phyloP scores from a whole-genome alignment of 2,888 invertebrate species.

The Litoditis marina region DNA sequence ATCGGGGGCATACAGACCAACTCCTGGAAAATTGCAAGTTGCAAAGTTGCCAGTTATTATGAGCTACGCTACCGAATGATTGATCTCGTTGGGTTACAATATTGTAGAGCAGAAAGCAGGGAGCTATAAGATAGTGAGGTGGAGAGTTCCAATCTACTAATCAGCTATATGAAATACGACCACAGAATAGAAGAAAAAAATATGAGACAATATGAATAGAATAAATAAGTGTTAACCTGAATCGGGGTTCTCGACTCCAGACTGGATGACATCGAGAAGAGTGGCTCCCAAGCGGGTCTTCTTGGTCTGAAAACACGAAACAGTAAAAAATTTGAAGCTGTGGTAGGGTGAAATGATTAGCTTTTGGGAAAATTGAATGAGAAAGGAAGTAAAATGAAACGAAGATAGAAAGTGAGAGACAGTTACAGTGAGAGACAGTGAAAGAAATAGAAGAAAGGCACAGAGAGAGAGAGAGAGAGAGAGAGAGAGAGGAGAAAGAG shows the following conservation, averaged over 20 bases:
- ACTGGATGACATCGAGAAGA: conserved; percentile 87
- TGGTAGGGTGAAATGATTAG: conserved; percentile 64
- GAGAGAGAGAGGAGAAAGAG: conserved; percentile 2
- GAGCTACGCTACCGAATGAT: too few relatives aligned
- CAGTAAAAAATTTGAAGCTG: conserved; percentile 56
- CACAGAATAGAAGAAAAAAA: too few relatives aligned
- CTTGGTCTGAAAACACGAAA: conserved; percentile 68
- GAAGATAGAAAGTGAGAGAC: not conserved
- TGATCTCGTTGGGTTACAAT: too few relatives aligned
- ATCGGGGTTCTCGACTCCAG: conserved; percentile 90
- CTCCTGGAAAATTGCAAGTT: too few relatives aligned
- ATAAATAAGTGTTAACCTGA: too few relatives aligned
- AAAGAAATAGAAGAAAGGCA: not conserved
- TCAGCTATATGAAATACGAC: too few relatives aligned
- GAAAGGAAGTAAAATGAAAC: too few relatives aligned
- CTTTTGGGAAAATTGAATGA: too few relatives aligned
- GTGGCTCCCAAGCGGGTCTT: conserved; percentile 88
- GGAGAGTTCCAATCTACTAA: too few relatives aligned
- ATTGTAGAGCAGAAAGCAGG: too few relatives aligned
- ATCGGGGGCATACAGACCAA: conserved; percentile 94
- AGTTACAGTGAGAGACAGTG: not conserved
- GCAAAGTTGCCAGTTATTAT: conserved; percentile 64
- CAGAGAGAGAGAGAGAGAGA: not conserved
- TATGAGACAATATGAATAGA: too few relatives aligned
- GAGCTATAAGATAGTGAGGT: too few relatives aligned